phyloP scores from a whole-genome alignment of 2,888 invertebrate species.

The Lepas anatifera region DNA sequence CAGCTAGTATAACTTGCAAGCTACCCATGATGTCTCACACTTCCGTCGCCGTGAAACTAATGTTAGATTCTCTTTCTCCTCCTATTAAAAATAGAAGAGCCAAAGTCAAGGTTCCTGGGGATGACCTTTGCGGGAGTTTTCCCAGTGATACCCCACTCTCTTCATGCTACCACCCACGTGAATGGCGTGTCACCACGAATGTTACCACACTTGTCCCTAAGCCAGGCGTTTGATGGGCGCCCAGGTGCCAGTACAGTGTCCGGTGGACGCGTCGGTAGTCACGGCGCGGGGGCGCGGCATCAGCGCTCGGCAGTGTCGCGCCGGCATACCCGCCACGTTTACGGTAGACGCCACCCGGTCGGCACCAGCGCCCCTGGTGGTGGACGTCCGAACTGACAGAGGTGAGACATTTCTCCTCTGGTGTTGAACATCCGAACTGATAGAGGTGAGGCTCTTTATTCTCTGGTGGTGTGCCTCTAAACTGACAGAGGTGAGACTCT shows the following conservation, averaged over 20 bases:
- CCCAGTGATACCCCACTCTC: too few relatives aligned
- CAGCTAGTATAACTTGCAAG: too few relatives aligned
- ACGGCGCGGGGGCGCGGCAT: slow-evolving; percentile 66
- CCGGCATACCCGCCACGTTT: slow-evolving; percentile 55
- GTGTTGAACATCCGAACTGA: slow-evolving; percentile 51
- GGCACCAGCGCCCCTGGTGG: slow-evolving; percentile 58
- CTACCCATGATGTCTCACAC: too few relatives aligned
- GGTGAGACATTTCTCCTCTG: slow-evolving; percentile 42
- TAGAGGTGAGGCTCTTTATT: slow-evolving; percentile 34
- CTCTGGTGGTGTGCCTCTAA: slow-evolving; percentile 56
- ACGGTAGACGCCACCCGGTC: slow-evolving; percentile 58
- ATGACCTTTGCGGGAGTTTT: too few relatives aligned
- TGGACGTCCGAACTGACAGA: slow-evolving; percentile 45
- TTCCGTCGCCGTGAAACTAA: too few relatives aligned
- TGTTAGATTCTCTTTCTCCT: too few relatives aligned
- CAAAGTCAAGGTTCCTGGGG: too few relatives aligned
- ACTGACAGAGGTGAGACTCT: slow-evolving; percentile 25
- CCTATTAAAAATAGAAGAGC: too few relatives aligned
- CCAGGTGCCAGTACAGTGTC: slow-evolving; percentile 37
- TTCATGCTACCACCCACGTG: too few relatives aligned
- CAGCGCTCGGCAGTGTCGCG: slow-evolving; percentile 55
- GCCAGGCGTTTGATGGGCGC: too few relatives aligned
- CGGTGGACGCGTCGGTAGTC: slow-evolving; percentile 53
- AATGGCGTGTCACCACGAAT: too few relatives aligned
- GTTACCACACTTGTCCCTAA: too few relatives aligned